These are phyloP conservation scores for Eretmocerus hayati DNA, from an alignment of 2,888 invertebrate genomes.

Conservation along the genomic window DNA sequence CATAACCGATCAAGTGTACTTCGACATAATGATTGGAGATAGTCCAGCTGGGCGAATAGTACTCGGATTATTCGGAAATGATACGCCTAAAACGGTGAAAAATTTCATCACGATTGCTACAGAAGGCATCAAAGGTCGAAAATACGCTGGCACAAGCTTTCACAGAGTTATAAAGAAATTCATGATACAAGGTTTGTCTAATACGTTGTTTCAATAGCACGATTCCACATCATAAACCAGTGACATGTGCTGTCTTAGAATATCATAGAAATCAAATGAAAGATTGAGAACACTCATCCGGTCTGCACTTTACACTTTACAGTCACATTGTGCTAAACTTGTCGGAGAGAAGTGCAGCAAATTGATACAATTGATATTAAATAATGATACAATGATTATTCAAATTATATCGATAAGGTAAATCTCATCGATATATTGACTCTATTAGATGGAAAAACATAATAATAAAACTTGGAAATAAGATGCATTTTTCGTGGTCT, in stretches of 20 bases:
- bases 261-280: neutral
- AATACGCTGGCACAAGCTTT: conserved; percentile 73
- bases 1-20: conserved; percentile 74
- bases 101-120: conserved; percentile 81
- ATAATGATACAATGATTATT: no score
- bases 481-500: no score
- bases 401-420: no score
- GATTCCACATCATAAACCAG: neutral
- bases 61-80: conserved; percentile 83
- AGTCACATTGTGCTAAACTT: no score
- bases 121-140: conserved; percentile 66
- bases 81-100: conserved; percentile 76
- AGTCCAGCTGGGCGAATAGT: conserved; percentile 69
- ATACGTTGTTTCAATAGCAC: neutral
- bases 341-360: no score
- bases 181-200: conserved; percentile 79
- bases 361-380: no score
- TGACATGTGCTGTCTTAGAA: no score
- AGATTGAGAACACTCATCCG: no score
- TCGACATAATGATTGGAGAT: conserved; percentile 71
- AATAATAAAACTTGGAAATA: no score
- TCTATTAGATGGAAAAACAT: no score
- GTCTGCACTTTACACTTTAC: no score
- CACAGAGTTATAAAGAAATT: conserved; percentile 83
- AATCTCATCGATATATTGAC: no score